Evolutionary conservation across 2,888 invertebrate genomes (phyloP).

Genomic region (Plemyria rubiginata): DNA sequence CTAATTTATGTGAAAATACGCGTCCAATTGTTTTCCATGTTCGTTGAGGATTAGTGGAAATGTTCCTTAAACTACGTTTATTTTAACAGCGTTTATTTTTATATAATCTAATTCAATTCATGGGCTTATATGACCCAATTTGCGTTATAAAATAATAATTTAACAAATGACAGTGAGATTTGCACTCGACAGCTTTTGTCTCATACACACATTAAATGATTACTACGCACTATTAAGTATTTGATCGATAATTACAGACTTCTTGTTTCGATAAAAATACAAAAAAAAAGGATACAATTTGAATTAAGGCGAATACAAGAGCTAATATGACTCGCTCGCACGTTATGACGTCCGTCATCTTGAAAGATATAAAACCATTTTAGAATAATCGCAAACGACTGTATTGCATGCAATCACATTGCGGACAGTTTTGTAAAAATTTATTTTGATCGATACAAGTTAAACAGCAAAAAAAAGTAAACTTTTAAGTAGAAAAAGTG

Average conservation of each 20-base stretch:
- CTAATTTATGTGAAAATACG: slow-evolving; percentile 14
- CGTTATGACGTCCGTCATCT: too few species aligned
- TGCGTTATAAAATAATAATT: not conserved
- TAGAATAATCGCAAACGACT: too few species aligned
- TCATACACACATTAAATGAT: not conserved
- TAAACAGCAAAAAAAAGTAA: too few species aligned
- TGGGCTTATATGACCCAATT: slow-evolving; percentile 2
- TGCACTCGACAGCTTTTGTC: not conserved
- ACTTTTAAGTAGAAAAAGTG: too few species aligned
- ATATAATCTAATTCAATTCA: not conserved
- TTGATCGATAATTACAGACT: slow-evolving; percentile 2
- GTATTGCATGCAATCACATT: too few species aligned
- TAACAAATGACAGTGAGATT: not conserved
- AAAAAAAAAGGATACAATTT: not conserved
- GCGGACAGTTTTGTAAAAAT: too few species aligned
- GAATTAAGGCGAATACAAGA: too few species aligned
- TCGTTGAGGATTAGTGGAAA: slow-evolving; percentile 6
- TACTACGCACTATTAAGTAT: not conserved
- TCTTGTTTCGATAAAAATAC: not conserved
- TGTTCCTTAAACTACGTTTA: slow-evolving; percentile 17
- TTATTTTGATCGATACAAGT: too few species aligned
- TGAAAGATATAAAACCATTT: too few species aligned
- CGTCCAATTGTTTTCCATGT: not conserved
- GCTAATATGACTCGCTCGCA: too few species aligned
- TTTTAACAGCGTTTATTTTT: slow-evolving; percentile 13